These are phyloP conservation scores for Pteria penguin DNA, from an alignment of 2,888 invertebrate species.

Conservation along the genomic window DNA sequence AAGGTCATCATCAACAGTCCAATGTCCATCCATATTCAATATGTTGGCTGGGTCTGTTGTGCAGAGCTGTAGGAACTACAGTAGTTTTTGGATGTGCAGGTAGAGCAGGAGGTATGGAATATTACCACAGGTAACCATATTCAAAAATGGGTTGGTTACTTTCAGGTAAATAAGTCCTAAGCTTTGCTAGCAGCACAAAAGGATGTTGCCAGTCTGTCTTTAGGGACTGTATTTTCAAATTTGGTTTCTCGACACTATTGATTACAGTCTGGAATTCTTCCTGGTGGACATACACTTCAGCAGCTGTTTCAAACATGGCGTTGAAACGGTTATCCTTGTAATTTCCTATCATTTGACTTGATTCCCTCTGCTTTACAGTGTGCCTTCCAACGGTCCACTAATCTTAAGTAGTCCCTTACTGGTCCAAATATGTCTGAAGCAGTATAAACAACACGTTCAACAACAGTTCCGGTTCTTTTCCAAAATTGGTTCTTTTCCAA, in stretches of 20 bases:
- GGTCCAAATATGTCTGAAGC: slow-evolving; percentile 42
- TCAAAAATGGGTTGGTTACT: slow-evolving; percentile 52
- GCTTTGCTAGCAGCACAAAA: slow-evolving; percentile 26
- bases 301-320: slow-evolving; percentile 45
- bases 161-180: slow-evolving; percentile 40
- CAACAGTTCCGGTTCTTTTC: slow-evolving; percentile 37
- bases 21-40: neutral
- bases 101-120: slow-evolving; percentile 44
- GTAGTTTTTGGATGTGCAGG: slow-evolving; percentile 10
- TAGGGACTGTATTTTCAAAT: slow-evolving; percentile 43
- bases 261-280: slow-evolving; percentile 35
- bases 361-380: slow-evolving; percentile 42
- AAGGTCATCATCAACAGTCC: too few species aligned
- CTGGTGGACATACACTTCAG: slow-evolving; percentile 30
- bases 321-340: slow-evolving; percentile 51
- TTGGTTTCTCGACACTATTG: slow-evolving; percentile 34
- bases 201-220: slow-evolving; percentile 29
- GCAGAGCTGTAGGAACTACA: slow-evolving; percentile 17
- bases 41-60: neutral
- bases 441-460: slow-evolving; percentile 40
- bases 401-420: slow-evolving; percentile 39
- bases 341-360: slow-evolving; percentile 48
- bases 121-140: slow-evolving; percentile 21
- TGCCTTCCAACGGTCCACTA: slow-evolving; percentile 46
- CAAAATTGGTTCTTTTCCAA: slow-evolving; percentile 19